Base-by-base conservation (phyloP, 2,797 vertebrate genomes). In the Lycodopsis pacificus region DNA sequence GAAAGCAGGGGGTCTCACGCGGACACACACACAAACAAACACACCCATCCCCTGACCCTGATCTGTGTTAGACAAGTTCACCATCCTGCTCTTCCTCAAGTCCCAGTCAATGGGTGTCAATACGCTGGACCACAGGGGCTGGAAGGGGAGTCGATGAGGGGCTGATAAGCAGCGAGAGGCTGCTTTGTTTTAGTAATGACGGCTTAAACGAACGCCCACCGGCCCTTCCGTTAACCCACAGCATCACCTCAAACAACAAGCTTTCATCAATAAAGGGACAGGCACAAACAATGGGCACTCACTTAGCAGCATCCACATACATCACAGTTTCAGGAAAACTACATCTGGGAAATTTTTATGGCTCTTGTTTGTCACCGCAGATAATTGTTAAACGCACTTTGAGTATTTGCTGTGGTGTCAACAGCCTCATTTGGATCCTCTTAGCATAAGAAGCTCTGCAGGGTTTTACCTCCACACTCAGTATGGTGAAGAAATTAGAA, bases 131-230 rank as follows among this genome's bases (percentile, higher is more conserved):
- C 92, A 92, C 90, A 91, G 93, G 70, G 81, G 78, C 90, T 77
- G 17, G 70, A 85, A 81, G 88, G 74, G 64, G 88, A 93, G 93
- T 95, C 95, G 92, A 95, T 95, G 91, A 90, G 82, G 79, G 79
- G 78, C 90, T 94, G 93, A 95, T 93, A 92, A 93, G 91, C 85
- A 86, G 84, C 64, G 73, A 87, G 91, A 89, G 89, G 92, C 93
- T 92, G 92, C 93, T 95, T 95, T 95, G 95, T 95, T 95, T 95
- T 90, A 93, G 92, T 95, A 95, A 95, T 95, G 94, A 95, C 20
- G 90, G 92, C 94, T 94, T 95, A 95, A 93, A 93, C 71, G 64
- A 76, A 85, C 68, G 38, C 76, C 78, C 75, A 67, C 15, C 25
- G 72, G 67, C 81, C 71, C 77, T 65, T 85, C 84, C 59, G 75